Evolutionary conservation across 1,140 invertebrate species (phyloP).

Genomic region (Eriocheir sinensis): DNA sequence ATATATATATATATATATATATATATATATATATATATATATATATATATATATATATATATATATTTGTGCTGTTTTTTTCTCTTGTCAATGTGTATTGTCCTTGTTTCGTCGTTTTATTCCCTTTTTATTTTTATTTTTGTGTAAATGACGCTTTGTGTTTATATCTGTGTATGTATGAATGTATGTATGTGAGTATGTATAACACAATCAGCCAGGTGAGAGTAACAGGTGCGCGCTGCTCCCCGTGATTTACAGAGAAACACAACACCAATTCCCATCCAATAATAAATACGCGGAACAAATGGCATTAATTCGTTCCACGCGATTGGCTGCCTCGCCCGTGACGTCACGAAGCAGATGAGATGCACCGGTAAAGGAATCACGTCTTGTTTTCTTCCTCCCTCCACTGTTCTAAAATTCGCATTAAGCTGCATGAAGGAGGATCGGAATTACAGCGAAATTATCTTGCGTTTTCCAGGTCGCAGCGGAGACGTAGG

Average conservation of each 20-base stretch:
- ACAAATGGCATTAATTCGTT: not conserved
- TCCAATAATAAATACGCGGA: not conserved
- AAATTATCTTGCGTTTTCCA: too few relatives aligned
- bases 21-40: constrained; percentile 31
- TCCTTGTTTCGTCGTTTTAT: not conserved
- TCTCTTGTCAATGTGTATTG: not conserved
- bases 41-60: constrained; percentile 27
- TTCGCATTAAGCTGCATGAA: too few relatives aligned
- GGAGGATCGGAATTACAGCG: too few relatives aligned
- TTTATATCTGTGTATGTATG: not conserved
- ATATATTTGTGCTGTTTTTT: constrained; percentile 22
- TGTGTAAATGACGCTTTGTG: not conserved
- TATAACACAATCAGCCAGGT: not conserved
- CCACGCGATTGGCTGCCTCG: not conserved
- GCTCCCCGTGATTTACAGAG: not conserved
- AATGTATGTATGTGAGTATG: not conserved
- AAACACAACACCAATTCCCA: not conserved
- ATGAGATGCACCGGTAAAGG: too few relatives aligned
- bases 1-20: constrained; percentile 19
- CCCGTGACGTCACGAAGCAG: too few relatives aligned
- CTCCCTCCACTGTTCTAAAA: too few relatives aligned
- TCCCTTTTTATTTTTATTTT: not conserved
- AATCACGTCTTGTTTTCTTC: too few relatives aligned
- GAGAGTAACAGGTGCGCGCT: not conserved
- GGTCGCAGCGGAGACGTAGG: too few relatives aligned